Base-by-base conservation (phyloP, 2,113 vertebrate species). In the Saiga tatarica region DNA sequence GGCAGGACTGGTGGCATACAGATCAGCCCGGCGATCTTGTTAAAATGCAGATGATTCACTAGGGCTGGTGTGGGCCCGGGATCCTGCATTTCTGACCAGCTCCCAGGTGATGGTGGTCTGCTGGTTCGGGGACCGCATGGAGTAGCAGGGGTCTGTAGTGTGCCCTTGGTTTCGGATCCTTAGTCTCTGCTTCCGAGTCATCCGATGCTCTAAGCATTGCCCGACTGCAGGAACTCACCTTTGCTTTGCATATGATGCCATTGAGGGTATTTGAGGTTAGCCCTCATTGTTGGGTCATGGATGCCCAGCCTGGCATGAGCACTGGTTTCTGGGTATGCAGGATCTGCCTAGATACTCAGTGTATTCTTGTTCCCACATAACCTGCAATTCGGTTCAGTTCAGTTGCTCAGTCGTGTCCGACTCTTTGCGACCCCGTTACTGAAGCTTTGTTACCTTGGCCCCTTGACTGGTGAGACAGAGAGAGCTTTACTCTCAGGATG, bases 101-200 rank as follows among this genome's bases (percentile, higher is more conserved):
- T 78, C 53, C 26, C 33, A 10, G 59, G 21, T 23, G 47, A 28
- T 1, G 39, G 60, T 30, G 62, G 13, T 9, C 62, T 47, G 25
- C 39, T 26, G 62, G 39, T 47, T 42, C 23, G 5, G 7, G 39
- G 71, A n/a, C 53, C 36, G 3, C 16, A 39, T 25, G 42, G 53
- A 64, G 13, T 10, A 60, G 42, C 55, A 21, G 13, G 36, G n/a
- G 25, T 50, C 50, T 78, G n/a, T 0, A 0, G 21, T 7, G 71
- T 26, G 39, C 14, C 36, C 17, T 60, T 79, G 82, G 47, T 55
- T 45, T 84, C 11, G 33, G 47, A 23, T 28, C 33, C 62, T 45
- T 23, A 62, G 71, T n/a, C n/a, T 74, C 26, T 87, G n/a, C 64
- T 88, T 55, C 45, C 1, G 16, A 83, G 47, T 30, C 8, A 14